These are phyloP conservation scores for Atta colombica DNA, from an alignment of 1,140 invertebrate genomes.

Conservation along the genomic window DNA sequence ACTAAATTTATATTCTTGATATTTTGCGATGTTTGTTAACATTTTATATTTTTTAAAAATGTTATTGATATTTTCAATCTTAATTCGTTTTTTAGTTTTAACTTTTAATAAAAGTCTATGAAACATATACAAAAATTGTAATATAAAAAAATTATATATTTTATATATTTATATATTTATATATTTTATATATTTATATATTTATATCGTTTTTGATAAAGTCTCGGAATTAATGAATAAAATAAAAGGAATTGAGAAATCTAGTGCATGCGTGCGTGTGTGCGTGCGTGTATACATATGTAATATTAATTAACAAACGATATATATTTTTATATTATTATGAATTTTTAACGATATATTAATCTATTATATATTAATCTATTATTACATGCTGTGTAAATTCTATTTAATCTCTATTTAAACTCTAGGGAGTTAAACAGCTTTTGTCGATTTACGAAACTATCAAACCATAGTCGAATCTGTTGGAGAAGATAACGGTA, in stretches of 20 bases:
- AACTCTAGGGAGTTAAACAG: background rate
- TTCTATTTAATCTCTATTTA: background rate
- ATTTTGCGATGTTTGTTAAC: background rate
- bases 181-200: background rate
- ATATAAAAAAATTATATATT: background rate
- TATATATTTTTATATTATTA: background rate
- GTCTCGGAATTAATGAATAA: background rate
- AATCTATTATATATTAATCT: conserved; percentile 36
- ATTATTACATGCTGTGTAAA: background rate
- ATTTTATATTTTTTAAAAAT: background rate
- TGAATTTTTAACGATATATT: background rate
- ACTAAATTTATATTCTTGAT: background rate
- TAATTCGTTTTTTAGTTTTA: background rate
- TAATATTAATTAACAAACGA: no score
- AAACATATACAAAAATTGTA: background rate
- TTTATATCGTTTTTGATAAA: background rate
- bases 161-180: background rate
- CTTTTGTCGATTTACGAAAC: conserved; percentile 29
- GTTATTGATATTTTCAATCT: background rate
- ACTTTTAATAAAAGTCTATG: background rate
- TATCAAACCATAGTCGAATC: conserved; percentile 61
- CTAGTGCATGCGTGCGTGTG: background rate
- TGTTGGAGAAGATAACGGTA: conserved; percentile 64
- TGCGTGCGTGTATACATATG: no score
- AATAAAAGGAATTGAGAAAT: background rate